Conservation (phyloP, 1,140 invertebrate species). For the Sycophila sp. region DNA sequence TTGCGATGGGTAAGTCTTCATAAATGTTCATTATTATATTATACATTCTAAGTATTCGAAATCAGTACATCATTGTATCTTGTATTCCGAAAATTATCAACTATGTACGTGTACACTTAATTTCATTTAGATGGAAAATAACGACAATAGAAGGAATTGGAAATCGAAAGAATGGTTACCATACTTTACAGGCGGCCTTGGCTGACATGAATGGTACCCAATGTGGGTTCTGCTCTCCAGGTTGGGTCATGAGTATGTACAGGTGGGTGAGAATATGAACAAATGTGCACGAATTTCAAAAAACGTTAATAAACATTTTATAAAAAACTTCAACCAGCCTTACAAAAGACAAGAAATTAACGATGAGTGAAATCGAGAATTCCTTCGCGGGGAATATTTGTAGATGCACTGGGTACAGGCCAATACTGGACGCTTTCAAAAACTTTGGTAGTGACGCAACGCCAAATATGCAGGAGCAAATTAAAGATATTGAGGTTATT, state of each 20-base stretch:
- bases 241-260: slow-evolving; percentile 88
- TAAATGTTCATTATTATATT: too few relatives aligned
- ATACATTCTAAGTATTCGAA: too few relatives aligned
- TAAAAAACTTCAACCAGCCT: too few relatives aligned
- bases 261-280: too few relatives aligned
- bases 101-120: too few relatives aligned
- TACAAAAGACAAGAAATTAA: too few relatives aligned
- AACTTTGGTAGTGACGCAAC: slow-evolving; percentile 73
- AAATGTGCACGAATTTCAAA: too few relatives aligned
- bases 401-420: slow-evolving; percentile 87
- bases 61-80: too few relatives aligned
- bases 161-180: slow-evolving; percentile 74
- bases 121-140: slow-evolving; percentile 79
- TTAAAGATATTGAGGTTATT: slow-evolving; percentile 71
- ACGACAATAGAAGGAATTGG: slow-evolving; percentile 83
- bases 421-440: slow-evolving; percentile 86
- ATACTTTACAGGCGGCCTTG: slow-evolving; percentile 74
- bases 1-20: slow-evolving; percentile 70
- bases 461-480: slow-evolving; percentile 60
- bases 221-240: slow-evolving; percentile 84
- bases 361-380: slow-evolving; percentile 78
- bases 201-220: slow-evolving; percentile 80
- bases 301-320: too few relatives aligned
- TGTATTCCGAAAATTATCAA: too few relatives aligned
- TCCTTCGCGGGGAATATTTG: slow-evolving; percentile 85